Evolutionary conservation across 2,113 vertebrate species (phyloP).

Genomic region (Crotophaga sulcirostris): DNA sequence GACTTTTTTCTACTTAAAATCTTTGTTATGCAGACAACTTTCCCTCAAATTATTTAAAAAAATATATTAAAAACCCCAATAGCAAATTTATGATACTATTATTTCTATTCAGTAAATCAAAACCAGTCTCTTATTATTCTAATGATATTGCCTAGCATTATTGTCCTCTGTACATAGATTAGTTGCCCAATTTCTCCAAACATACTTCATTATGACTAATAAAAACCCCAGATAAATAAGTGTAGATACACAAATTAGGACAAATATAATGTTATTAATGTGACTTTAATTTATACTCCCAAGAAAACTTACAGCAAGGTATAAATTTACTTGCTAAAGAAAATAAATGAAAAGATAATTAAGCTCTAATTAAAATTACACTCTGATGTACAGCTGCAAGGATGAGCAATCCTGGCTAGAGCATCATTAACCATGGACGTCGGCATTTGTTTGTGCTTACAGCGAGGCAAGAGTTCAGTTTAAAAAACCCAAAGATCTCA

Average conservation of each 20-base stretch:
- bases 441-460: slow-evolving; percentile 38
- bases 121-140: slow-evolving; percentile 34
- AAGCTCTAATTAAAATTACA: slow-evolving; percentile 59
- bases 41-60: not conserved
- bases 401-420: slow-evolving; percentile 32
- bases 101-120: slow-evolving; percentile 50
- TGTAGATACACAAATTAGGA: slow-evolving; percentile 51
- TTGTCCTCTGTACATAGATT: slow-evolving; percentile 31
- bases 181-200: slow-evolving; percentile 35
- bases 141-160: slow-evolving; percentile 22
- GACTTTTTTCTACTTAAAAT: not conserved
- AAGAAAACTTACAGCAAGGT: slow-evolving; percentile 55
- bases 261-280: slow-evolving; percentile 52
- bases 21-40: not conserved
- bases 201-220: slow-evolving; percentile 45
- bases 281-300: slow-evolving; percentile 55
- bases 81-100: not conserved
- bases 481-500: not conserved
- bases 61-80: not conserved
- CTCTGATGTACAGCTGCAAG: slow-evolving; percentile 52
- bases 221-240: slow-evolving; percentile 49
- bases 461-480: slow-evolving; percentile 8
- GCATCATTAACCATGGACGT: slow-evolving; percentile 11
- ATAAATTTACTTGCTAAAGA: slow-evolving; percentile 46
- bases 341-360: slow-evolving; percentile 67